phyloP scores from a whole-genome alignment of 1,140 invertebrate species.

The Drosophila sechellia region DNA sequence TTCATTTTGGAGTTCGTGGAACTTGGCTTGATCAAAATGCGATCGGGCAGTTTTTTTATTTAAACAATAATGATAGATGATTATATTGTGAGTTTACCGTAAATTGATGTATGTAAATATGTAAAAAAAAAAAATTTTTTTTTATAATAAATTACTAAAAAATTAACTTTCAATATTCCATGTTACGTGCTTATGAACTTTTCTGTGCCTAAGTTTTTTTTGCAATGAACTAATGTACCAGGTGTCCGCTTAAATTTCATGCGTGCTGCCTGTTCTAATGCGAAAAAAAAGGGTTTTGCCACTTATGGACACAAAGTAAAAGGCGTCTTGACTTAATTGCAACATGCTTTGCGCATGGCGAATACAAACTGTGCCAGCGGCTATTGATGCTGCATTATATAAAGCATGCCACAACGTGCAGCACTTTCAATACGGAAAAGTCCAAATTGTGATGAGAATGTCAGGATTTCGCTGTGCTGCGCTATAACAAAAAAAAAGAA shows the following conservation, averaged over 20 bases:
- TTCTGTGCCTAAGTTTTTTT: too few relatives aligned
- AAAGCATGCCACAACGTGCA: constrained; percentile 13
- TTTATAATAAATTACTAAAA: too few relatives aligned
- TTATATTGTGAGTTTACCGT: too few relatives aligned
- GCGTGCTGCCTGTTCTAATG: not conserved
- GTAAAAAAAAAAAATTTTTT: too few relatives aligned
- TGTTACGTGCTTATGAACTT: too few relatives aligned
- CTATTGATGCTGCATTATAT: constrained; percentile 30
- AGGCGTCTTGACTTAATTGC: constrained; percentile 11
- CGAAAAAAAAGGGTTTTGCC: not conserved
- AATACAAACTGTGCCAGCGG: constrained; percentile 24
- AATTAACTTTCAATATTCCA: too few relatives aligned
- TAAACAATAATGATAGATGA: too few relatives aligned
- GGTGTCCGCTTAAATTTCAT: not conserved
- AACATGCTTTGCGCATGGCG: constrained; percentile 33
- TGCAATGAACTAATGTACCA: not conserved
- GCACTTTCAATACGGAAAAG: constrained; percentile 14
- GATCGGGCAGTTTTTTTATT: not conserved
- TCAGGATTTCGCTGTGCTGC: not conserved
- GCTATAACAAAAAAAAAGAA: not conserved
- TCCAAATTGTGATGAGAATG: constrained; percentile 13
- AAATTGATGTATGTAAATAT: too few relatives aligned
- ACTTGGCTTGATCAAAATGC: not conserved
- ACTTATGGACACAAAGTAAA: not conserved
- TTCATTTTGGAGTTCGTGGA: not conserved